These are phyloP conservation scores for Siphonodentalium dalli DNA, from an alignment of 2,888 invertebrate genomes.

Conservation along the genomic window DNA sequence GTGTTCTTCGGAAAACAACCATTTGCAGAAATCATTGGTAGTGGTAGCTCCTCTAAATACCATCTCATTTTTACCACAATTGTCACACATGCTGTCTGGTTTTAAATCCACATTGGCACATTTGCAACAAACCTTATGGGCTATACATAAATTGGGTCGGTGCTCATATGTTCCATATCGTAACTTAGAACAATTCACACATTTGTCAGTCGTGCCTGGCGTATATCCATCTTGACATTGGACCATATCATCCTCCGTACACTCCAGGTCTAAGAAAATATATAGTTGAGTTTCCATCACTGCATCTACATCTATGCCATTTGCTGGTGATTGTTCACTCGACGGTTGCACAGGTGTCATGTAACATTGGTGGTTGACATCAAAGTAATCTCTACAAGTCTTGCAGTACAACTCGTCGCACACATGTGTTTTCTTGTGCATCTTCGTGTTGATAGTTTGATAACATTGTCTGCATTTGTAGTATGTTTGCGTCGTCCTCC, in stretches of 20 bases:
- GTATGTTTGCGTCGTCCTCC: too few species aligned
- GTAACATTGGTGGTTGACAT: slow-evolving; percentile 20
- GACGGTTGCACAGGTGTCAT: slow-evolving; percentile 20
- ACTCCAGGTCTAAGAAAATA: slow-evolving; percentile 22
- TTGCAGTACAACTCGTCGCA: slow-evolving; percentile 19
- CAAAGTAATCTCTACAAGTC: slow-evolving; percentile 16
- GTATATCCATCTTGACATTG: slow-evolving; percentile 14
- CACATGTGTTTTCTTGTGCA: slow-evolving; percentile 6
- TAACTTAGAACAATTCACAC: slow-evolving; percentile 24
- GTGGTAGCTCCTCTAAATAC: slow-evolving; percentile 11
- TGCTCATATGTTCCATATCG: slow-evolving; percentile 21
- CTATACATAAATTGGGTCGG: slow-evolving; percentile 18
- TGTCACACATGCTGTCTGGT: background rate
- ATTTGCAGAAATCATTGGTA: slow-evolving; percentile 10
- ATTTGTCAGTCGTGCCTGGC: background rate
- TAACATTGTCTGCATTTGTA: slow-evolving; percentile 17
- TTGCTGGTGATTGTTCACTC: too few species aligned
- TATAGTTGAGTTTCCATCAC: background rate
- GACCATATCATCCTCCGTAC: slow-evolving; percentile 11
- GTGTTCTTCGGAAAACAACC: slow-evolving; percentile 16
- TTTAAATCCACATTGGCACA: background rate
- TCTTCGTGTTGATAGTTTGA: slow-evolving; percentile 9
- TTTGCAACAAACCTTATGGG: slow-evolving; percentile 14
- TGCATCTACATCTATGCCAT: too few species aligned
- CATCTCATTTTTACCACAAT: slow-evolving; percentile 8